phyloP scores from a whole-genome alignment of 2,113 vertebrate species.

The Peromyscus polionotus region DNA sequence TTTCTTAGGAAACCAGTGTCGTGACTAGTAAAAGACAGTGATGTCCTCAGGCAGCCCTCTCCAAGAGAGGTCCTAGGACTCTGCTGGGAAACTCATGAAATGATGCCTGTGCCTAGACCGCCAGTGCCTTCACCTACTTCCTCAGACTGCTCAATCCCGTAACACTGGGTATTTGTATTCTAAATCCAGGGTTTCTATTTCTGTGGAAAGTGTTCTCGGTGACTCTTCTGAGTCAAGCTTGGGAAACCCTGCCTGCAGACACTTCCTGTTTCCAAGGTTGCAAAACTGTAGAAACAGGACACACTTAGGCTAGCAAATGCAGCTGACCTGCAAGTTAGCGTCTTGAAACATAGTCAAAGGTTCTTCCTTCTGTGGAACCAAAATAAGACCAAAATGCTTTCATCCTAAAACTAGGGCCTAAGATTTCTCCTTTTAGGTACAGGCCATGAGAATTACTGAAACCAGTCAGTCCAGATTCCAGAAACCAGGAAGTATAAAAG shows the following conservation, averaged over 20 bases:
- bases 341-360: background rate
- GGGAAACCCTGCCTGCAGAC: constrained; percentile 7
- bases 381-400: too few species aligned
- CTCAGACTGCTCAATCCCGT: background rate
- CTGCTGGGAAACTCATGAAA: background rate
- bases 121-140: background rate
- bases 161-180: background rate
- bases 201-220: background rate
- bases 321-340: background rate
- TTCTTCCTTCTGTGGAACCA: background rate
- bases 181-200: background rate
- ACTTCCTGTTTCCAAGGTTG: constrained; percentile 44
- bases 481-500: too few species aligned
- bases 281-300: background rate
- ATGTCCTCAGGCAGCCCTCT: background rate
- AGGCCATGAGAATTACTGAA: too few species aligned
- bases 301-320: background rate
- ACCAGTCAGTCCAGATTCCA: too few species aligned
- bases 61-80: background rate
- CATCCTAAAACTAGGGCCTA: too few species aligned
- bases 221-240: background rate
- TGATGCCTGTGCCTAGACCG: background rate
- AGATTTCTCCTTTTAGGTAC: too few species aligned
- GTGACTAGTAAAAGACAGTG: constrained; percentile 9
- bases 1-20: constrained; percentile 16